A percentile compares a stretch with the other conserved stretches of the same genome.
Evolutionary conservation across 2,113 vertebrate species (phyloP).

Genomic region (Girardinichthys multiradiatus): DNA sequence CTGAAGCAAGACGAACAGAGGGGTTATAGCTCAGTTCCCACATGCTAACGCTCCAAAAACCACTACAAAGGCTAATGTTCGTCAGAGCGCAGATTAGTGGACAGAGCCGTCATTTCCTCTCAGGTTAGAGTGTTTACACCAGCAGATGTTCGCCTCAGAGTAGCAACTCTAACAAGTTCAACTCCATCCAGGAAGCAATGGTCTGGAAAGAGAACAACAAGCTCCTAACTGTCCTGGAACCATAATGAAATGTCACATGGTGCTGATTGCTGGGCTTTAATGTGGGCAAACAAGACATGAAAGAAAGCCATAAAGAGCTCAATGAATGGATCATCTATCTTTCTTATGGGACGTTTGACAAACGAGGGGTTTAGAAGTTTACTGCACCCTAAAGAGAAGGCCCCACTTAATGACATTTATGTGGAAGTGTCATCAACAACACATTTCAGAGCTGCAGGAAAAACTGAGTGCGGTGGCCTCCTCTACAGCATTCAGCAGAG

Average conservation of each 20-base stretch:
- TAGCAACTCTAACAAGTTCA: not conserved
- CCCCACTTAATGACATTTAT: conserved; percentile 29
- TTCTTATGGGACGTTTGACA: conserved; percentile 51
- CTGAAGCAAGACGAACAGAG: too few relatives aligned
- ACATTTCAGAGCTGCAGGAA: not conserved
- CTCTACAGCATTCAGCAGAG: conserved; percentile 17
- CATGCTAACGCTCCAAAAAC: not conserved
- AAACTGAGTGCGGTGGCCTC: not conserved
- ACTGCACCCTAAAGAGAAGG: conserved; percentile 27
- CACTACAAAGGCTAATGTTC: not conserved
- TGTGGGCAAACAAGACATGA: conserved; percentile 69
- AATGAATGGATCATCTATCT: conserved; percentile 63
- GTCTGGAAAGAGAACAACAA: not conserved
- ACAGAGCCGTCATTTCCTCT: too few relatives aligned
- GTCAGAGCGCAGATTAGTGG: too few relatives aligned
- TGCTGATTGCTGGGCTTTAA: conserved; percentile 52
- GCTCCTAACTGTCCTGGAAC: conserved; percentile 17
- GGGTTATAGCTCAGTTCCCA: too few relatives aligned
- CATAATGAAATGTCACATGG: conserved; percentile 54
- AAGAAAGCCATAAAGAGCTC: conserved; percentile 54
- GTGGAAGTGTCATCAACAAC: not conserved
- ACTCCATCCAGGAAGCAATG: not conserved
- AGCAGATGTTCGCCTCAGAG: not conserved
- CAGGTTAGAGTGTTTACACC: too few relatives aligned
- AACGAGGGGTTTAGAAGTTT: conserved; percentile 51